Evolutionary conservation across 2,888 invertebrate genomes (phyloP).

Genomic region (Dichetophora obliterata): DNA sequence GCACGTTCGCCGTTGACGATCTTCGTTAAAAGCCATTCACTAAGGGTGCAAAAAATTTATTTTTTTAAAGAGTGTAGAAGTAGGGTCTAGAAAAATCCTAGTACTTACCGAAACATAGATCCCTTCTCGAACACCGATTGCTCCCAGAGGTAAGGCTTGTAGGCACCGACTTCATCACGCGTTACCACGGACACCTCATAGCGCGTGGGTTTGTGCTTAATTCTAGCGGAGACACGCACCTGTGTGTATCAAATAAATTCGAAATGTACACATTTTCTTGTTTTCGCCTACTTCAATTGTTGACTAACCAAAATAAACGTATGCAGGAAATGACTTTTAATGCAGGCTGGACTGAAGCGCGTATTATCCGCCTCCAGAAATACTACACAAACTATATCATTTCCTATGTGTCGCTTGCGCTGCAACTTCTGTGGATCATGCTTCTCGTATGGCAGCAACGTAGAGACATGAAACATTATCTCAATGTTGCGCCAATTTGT

Average conservation of each 20-base stretch:
- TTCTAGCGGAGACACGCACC: conserved; percentile 90
- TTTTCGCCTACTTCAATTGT: not conserved
- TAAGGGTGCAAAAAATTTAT: conserved; percentile 52
- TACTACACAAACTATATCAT: conserved; percentile 95
- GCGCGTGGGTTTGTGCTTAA: conserved; percentile 86
- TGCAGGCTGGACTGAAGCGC: conserved; percentile 91
- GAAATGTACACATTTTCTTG: not conserved
- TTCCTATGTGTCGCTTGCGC: conserved; percentile 92
- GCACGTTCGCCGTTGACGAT: conserved; percentile 95
- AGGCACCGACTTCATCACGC: conserved; percentile 93
- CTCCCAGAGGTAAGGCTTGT: conserved; percentile 96
- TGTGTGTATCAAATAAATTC: conserved; percentile 44
- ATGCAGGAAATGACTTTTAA: conserved; percentile 94
- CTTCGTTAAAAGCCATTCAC: conserved; percentile 93
- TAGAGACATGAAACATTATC: conserved; percentile 97
- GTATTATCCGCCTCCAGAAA: conserved; percentile 95
- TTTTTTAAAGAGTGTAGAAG: not conserved
- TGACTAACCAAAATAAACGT: conserved; percentile 82
- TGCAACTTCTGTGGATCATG: conserved; percentile 95
- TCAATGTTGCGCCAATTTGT: conserved; percentile 95
- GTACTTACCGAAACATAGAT: conserved; percentile 85
- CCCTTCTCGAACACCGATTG: conserved; percentile 95
- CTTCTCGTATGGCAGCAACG: conserved; percentile 89
- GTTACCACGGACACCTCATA: conserved; percentile 95
- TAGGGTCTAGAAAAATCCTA: no score